Evolutionary conservation across 2,888 invertebrate species (phyloP).

Genomic region (Branchipolynoe longqiensis): DNA sequence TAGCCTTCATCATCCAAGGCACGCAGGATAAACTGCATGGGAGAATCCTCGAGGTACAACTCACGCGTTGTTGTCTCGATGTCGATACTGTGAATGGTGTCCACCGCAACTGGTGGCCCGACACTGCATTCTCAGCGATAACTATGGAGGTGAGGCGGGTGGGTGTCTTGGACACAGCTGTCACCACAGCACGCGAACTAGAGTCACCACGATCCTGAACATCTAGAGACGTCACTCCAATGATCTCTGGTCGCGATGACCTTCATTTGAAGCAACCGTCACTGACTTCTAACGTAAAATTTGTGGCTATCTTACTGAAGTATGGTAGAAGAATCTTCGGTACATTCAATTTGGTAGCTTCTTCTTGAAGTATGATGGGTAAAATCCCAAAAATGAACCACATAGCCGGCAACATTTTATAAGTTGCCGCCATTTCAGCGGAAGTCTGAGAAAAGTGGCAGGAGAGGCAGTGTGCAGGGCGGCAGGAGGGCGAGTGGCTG

Average conservation of each 20-base stretch:
- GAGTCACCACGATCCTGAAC: slow-evolving; percentile 88
- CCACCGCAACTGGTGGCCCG: slow-evolving; percentile 91
- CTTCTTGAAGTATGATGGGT: neutral
- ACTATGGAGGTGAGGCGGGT: slow-evolving; percentile 91
- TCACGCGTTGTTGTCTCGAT: slow-evolving; percentile 96
- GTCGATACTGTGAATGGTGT: slow-evolving; percentile 90
- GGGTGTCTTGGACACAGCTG: slow-evolving; percentile 89
- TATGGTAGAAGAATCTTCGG: slow-evolving; percentile 94
- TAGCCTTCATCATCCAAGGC: slow-evolving; percentile 91
- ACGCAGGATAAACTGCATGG: slow-evolving; percentile 94
- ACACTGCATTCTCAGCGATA: slow-evolving; percentile 89
- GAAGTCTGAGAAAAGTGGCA: slow-evolving; percentile 14
- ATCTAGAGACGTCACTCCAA: slow-evolving; percentile 76
- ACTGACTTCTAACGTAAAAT: slow-evolving; percentile 93
- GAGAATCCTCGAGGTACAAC: slow-evolving; percentile 96
- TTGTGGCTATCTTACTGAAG: slow-evolving; percentile 91
- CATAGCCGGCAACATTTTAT: slow-evolving; percentile 58
- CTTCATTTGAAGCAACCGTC: slow-evolving; percentile 96
- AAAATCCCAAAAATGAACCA: slow-evolving; percentile 48
- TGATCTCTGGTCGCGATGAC: slow-evolving; percentile 89
- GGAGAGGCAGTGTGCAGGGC: too few species aligned
- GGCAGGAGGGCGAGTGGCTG: too few species aligned
- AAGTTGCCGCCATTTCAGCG: slow-evolving; percentile 61
- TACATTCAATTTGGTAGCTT: slow-evolving; percentile 77
- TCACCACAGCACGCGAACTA: slow-evolving; percentile 88